Evolutionary conservation across 2,113 vertebrate genomes (phyloP).

Genomic region (Leucosticte australis): DNA sequence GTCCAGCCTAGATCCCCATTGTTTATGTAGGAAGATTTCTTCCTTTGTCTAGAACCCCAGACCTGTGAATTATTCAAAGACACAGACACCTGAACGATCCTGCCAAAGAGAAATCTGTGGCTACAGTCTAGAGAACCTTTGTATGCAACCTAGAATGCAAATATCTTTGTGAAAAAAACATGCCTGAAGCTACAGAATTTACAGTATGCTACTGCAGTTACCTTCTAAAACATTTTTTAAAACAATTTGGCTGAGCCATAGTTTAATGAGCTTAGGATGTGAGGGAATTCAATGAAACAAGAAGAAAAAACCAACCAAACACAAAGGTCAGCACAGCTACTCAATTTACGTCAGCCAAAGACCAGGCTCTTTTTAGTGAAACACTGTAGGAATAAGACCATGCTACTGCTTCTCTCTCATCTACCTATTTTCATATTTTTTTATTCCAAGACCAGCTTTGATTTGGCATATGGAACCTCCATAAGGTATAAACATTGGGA

Average conservation of each 20-base stretch:
- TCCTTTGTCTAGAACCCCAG: background rate
- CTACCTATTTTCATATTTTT: background rate
- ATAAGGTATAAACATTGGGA: background rate
- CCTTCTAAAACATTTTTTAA: background rate
- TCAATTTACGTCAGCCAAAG: background rate
- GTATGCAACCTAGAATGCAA: background rate
- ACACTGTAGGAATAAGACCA: background rate
- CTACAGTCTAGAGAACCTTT: background rate
- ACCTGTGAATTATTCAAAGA: accelerated
- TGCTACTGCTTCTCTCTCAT: background rate
- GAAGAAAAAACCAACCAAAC: background rate
- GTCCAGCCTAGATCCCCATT: background rate
- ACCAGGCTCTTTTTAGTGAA: background rate
- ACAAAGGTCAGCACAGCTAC: background rate
- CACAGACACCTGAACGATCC: background rate
- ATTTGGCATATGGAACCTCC: background rate
- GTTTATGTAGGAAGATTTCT: background rate
- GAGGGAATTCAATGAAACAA: background rate
- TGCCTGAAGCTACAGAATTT: background rate
- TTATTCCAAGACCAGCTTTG: background rate
- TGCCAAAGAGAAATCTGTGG: background rate
- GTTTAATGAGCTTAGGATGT: constrained; percentile 37
- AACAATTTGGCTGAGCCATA: background rate
- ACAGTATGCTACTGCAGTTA: background rate
- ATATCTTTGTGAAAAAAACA: background rate